phyloP scores from a whole-genome alignment of 2,797 vertebrate genomes.

The Gobionotothen gibberifrons region DNA sequence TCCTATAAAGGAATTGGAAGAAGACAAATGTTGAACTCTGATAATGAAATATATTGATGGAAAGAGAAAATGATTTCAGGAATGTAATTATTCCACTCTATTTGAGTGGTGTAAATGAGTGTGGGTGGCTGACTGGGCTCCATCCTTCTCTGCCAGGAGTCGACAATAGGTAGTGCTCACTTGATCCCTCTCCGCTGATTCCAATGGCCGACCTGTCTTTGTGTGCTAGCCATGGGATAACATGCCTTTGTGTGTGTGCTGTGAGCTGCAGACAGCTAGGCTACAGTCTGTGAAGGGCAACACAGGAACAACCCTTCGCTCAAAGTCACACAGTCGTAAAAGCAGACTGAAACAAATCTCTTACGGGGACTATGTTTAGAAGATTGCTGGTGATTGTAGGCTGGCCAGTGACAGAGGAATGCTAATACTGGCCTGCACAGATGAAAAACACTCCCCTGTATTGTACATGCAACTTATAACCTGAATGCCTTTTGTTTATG shows the following conservation, averaged over 20 bases:
- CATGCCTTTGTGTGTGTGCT: constrained; percentile 71
- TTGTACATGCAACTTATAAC: constrained; percentile 29
- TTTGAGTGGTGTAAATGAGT: constrained; percentile 34
- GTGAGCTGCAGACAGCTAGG: constrained; percentile 64
- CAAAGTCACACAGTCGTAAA: constrained; percentile 64
- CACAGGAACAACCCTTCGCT: constrained; percentile 42
- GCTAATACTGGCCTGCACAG: constrained; percentile 43
- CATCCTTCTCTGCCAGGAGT: constrained; percentile 58
- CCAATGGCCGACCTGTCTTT: constrained; percentile 56
- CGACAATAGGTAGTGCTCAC: constrained; percentile 62
- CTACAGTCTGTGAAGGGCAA: constrained; percentile 48
- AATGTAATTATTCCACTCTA: constrained; percentile 43
- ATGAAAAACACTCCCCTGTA: constrained; percentile 18
- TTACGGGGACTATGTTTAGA: constrained; percentile 46
- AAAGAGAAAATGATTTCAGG: constrained; percentile 35
- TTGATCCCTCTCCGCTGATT: constrained; percentile 58
- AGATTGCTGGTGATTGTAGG: constrained; percentile 42
- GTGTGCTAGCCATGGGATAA: constrained; percentile 46
- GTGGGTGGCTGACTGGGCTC: constrained; percentile 54
- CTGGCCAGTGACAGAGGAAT: constrained; percentile 45
- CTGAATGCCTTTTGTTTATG: not conserved
- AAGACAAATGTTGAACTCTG: constrained; percentile 21
- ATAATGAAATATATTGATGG: constrained; percentile 28
- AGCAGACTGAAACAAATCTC: constrained; percentile 41
- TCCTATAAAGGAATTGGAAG: constrained; percentile 76